Evolutionary conservation across 2,797 vertebrate species (phyloP).

Genomic region (Danionella dracula): DNA sequence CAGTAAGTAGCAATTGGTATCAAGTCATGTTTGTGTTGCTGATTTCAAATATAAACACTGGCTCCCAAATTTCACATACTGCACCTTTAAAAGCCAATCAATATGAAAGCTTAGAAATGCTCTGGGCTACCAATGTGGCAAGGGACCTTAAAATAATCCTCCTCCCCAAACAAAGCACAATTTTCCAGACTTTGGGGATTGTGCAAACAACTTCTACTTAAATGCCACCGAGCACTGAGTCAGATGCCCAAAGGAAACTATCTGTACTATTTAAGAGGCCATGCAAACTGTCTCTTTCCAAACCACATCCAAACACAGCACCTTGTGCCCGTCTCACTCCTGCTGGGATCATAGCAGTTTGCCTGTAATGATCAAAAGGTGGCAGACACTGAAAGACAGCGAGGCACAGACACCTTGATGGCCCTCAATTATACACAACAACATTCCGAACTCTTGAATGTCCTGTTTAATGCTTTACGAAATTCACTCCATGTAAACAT

Average conservation of each 20-base stretch:
- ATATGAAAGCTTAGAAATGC: no score
- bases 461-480: neutral
- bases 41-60: no score
- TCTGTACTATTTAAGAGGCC: slow-evolving; percentile 34
- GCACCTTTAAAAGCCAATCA: no score
- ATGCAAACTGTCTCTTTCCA: slow-evolving; percentile 16
- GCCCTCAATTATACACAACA: slow-evolving; percentile 42
- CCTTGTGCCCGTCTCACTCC: neutral
- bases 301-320: slow-evolving; percentile 43
- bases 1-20: no score
- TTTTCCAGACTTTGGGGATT: no score
- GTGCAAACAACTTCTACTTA: slow-evolving; percentile 27
- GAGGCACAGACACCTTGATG: neutral
- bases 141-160: no score
- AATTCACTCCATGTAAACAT: slow-evolving; percentile 18
- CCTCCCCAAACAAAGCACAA: no score
- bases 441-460: slow-evolving; percentile 27
- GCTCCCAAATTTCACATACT: no score
- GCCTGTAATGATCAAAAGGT: slow-evolving; percentile 24
- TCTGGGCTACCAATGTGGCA: no score
- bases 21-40: no score
- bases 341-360: slow-evolving; percentile 18
- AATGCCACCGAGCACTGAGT: slow-evolving; percentile 8
- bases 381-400: neutral
- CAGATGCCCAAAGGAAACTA: slow-evolving; percentile 10